Conservation (phyloP, 1,140 invertebrate genomes). For the Tetragonula clypearis region DNA sequence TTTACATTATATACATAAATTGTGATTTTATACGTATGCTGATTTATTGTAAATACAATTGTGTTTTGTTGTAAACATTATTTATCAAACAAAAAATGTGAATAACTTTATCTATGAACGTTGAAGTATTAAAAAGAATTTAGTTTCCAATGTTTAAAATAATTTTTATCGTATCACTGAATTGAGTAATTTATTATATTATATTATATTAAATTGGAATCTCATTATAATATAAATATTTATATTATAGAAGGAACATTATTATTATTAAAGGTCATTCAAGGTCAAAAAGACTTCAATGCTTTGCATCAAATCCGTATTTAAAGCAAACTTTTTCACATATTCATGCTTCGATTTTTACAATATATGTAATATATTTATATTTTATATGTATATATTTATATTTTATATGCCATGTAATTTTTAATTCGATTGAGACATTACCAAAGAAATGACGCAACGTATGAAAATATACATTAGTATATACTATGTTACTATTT, state of each 20-base stretch:
- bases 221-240: neutral
- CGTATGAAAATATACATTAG: neutral
- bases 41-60: neutral
- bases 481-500: neutral
- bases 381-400: no score
- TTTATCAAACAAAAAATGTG: neutral
- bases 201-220: neutral
- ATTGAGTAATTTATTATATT: neutral
- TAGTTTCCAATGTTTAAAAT: neutral
- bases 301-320: neutral
- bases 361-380: neutral
- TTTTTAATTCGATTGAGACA: neutral
- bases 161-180: neutral
- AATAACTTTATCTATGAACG: neutral
- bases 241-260: neutral
- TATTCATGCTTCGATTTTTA: neutral
- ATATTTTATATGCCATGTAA: neutral
- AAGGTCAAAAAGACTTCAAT: constrained; percentile 28
- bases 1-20: neutral
- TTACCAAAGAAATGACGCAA: neutral
- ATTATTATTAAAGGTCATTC: constrained; percentile 35
- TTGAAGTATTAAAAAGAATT: neutral
- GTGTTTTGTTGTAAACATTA: constrained; percentile 20
- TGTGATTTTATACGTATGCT: neutral
- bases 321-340: constrained; percentile 10